Evolutionary conservation across 2,888 invertebrate genomes (phyloP), one percentile per base, ranked within the genome.

Genomic region (Ophraella communa): DNA sequence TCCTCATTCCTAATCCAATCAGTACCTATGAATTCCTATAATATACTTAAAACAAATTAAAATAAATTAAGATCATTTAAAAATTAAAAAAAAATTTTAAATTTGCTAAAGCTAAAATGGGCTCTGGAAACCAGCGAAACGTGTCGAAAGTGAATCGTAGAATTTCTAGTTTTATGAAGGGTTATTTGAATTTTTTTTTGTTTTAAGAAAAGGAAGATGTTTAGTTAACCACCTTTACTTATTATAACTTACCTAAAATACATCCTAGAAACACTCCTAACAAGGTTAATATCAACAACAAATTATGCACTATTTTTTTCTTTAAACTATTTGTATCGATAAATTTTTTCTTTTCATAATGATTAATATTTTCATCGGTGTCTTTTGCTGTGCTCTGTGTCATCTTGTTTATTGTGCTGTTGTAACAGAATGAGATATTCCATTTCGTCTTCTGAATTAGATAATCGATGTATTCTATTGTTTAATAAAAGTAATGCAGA

Each of bases 241-340:
- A n/a, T n/a, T n/a, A 20, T 17, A 39, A 49, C 85, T 85, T 78
- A 93, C 93, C 93, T 68, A 92, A 80, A 70, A 87, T 84, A 65
- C 92, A 87, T 57, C 94, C 93, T 27, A 90, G 83, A 51, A 92
- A 78, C 2, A 94, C 94, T n/a, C 94, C 94, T 61, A 88, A 86
- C 67, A 95, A 83, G 23, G 94, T 95, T 64, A 91, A 86, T 70
- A 94, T 84, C 67, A 95, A 87, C 82, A 95, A 89, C 5, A 90
- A 86, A 81, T 95, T 94, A 64, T 92, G 89, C 68, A 86, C 84
- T 67, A 93, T 81, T 88, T 91, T 91, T 80, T 88, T 88, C 74
- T 84, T 85, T 58, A 87, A 1, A 11, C n/a, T 33, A 33, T n/a
- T 14, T 5, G 3, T 14, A n/a, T 39, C 4, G 5, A n/a, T 39